Base-by-base conservation (phyloP, 23 tunicate species). In the Botrylloides violaceus region DNA sequence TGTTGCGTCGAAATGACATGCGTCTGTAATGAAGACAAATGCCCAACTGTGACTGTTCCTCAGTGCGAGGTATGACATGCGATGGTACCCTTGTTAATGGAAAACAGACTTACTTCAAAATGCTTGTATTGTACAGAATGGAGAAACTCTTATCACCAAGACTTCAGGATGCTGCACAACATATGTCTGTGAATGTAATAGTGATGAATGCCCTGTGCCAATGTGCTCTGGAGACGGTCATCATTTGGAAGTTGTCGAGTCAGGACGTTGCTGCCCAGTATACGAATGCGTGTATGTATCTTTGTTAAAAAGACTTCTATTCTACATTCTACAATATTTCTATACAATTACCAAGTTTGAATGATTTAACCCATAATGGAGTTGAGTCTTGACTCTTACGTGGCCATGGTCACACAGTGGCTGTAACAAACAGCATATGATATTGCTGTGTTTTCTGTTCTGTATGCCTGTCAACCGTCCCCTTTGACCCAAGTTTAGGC, bases 1-100 rank as follows among this genome's bases (percentile, higher is more conserved):
- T 90, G 97, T 47, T 90, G 97, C 64, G 79, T 90, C 28, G 90
- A 90, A 58, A 78, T 80, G 64, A 68, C 23, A 20, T 90, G 97
- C 59, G 82, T 83, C n/a, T 90, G 97, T 73, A 75, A 90, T 53
- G 22, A 39, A 6, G 75, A 24, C 32, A 66, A 55, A 18, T 90
- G 97, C 35, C 97, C 97, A 49, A 24, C 61, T 0, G 34, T 70
- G 33, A 58, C 70, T 36, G 63, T 61, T 12, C 73, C 65, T 2
- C 38, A 34, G 32, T 90, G 97, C 36, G 83, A 79, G 71, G 92
- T 83, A 64, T 55, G 80, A 3, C 4, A 15, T n/a, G n/a, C 56
- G 19, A 15, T 48, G 12, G 9, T 29, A 65, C 21, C 33, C 12
- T 23, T 19, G 65, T 23, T 60, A 60, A 15, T 60, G 23, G 23